These are phyloP conservation scores for Muraenolepis orangiensis DNA, from an alignment of 2,797 vertebrate species.

Conservation along the genomic window DNA sequence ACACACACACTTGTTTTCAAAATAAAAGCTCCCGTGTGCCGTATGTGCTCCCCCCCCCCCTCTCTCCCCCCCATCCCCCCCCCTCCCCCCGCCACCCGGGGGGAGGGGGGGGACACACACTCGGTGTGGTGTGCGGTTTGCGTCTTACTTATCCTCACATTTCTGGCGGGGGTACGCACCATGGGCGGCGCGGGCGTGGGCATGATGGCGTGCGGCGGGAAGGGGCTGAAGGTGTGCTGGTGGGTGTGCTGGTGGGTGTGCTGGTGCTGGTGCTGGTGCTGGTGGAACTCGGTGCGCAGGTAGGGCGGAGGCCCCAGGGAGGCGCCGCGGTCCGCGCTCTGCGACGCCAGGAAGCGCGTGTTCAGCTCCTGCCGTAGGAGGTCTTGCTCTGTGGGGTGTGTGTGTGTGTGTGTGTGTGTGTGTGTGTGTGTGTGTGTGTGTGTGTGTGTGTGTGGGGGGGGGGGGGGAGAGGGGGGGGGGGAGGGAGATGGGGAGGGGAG, in stretches of 20 bases:
- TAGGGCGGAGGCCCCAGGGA: slow-evolving; percentile 90
- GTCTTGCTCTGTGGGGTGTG: slow-evolving; percentile 86
- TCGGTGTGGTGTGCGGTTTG: slow-evolving; percentile 73
- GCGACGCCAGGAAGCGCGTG: slow-evolving; percentile 95
- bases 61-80: slow-evolving; percentile 6
- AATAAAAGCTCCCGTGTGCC: no score
- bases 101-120: no score
- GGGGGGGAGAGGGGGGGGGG: background rate
- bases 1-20: no score
- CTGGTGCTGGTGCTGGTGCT: slow-evolving; percentile 97
- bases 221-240: slow-evolving; percentile 99
- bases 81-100: slow-evolving; percentile 13
- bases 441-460: background rate
- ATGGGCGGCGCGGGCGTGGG: slow-evolving; percentile 97
- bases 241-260: slow-evolving; percentile 99
- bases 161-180: slow-evolving; percentile 98
- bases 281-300: slow-evolving; percentile 98
- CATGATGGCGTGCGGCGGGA: slow-evolving; percentile 92
- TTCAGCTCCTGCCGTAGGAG: slow-evolving; percentile 97
- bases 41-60: no score
- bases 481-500: no score
- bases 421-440: background rate
- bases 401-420: background rate
- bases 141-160: slow-evolving; percentile 98
- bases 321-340: slow-evolving; percentile 91